Base-by-base conservation (phyloP, 37 sponge, comb jelly and placozoan genomes). In the Aplysina aerophoba region DNA sequence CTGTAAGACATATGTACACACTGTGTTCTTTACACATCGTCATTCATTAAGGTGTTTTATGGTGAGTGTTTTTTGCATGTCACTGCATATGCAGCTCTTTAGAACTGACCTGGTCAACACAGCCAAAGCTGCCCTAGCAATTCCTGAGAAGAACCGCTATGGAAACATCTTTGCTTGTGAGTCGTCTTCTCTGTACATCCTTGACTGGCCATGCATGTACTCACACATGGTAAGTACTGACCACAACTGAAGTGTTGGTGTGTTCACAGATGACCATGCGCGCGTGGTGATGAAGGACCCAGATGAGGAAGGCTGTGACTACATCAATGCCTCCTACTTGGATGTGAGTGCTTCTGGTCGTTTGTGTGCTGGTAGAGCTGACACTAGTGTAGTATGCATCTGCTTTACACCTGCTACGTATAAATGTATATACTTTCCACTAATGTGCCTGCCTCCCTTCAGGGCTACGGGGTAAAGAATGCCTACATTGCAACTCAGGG, bases 331-430 rank as follows among this genome's bases (percentile, higher is more conserved):
- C 24, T 75, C 78, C 38, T 75, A 75, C 53, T 41, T 75, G 16
- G 50, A 75, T 38, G 78, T 75, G 78, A 40, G 78, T 40, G 33
- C 21, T 31, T 8, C n/a, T n/a, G n/a, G n/a, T n/a, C n/a, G n/a
- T n/a, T n/a, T n/a, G n/a, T n/a, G n/a, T n/a, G n/a, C n/a, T n/a
- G n/a, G n/a, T n/a, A n/a, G n/a, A n/a, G n/a, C n/a, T n/a, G n/a
- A n/a, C n/a, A 16, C 39, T 62, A 0, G n/a, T 81, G 24, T 93
- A 94, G 44, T 84, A 64, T 40, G 83, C 78, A 28, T 85, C 86
- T 2, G 92, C n/a, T n/a, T n/a, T 93, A 4, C 44, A 54, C 31
- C 44, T 31, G 14, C 89, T 3, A 34, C 40, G 15, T 21, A 75
- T 8, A 73, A 31, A 73, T 36, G 33, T 36, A 73, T 11, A 15